Evolutionary conservation across 2,888 invertebrate genomes (phyloP).

Genomic region (Mongoloraphidia duomilia): DNA sequence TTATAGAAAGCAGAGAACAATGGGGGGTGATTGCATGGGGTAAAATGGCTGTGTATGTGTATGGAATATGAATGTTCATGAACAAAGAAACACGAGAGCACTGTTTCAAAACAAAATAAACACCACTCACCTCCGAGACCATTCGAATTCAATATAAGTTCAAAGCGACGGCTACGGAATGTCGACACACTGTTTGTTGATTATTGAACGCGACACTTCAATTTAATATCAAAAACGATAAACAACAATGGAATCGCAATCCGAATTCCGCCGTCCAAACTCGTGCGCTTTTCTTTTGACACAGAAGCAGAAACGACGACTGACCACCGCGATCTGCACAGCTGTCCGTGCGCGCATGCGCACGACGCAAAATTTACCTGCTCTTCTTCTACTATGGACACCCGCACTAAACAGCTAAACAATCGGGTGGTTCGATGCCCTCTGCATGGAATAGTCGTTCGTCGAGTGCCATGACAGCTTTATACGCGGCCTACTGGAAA

Average conservation of each 20-base stretch:
- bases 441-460: neutral
- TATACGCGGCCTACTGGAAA: too few relatives aligned
- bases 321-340: too few relatives aligned
- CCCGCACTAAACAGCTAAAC: too few relatives aligned
- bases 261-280: conserved; percentile 1
- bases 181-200: neutral
- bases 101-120: neutral
- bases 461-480: too few relatives aligned
- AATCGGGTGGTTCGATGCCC: neutral
- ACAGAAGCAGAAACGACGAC: neutral
- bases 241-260: conserved; percentile 2
- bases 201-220: neutral
- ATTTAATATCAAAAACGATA: neutral
- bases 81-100: too few relatives aligned
- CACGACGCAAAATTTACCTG: neutral
- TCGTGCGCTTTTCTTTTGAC: neutral
- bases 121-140: neutral
- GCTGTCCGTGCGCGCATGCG: neutral
- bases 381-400: neutral
- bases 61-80: too few relatives aligned
- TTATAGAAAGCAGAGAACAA: too few relatives aligned
- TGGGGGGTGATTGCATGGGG: too few relatives aligned
- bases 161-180: conserved; percentile 1
- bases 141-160: conserved; percentile 1
- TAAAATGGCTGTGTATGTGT: too few relatives aligned